Base-by-base conservation (phyloP, 1,140 invertebrate genomes). In the Mercenaria mercenaria region DNA sequence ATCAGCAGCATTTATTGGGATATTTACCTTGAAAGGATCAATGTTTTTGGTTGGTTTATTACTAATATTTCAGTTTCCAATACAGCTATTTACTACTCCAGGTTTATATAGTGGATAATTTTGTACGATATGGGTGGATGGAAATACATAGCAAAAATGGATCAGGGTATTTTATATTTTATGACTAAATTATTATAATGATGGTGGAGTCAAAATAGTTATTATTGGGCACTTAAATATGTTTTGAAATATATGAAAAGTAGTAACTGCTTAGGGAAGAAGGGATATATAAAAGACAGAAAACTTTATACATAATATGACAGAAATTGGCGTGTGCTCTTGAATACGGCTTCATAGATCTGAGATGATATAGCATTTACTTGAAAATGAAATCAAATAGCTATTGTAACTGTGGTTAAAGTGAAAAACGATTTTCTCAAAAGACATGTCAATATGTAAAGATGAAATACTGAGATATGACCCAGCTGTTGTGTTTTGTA, bases 401-500 rank as follows among this genome's bases (percentile, higher is more conserved):
- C 34, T 10, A 72, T 72, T 72, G 67, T 72, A 29, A n/a, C 34
- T 72, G 34, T 4, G 6, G 18, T 64, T 13, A 72, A 72, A 72
- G 67, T 72, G 67, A 72, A 72, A 41, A 72, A 64, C 59, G 23
- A 39, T 39, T 39, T 39, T 26, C 15, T 34, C 20, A 39, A 72
- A 72, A 72, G 34, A 41, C 67, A 39, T 72, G 67, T 72, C 34
- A 39, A 41, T 72, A 72, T 41, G 43, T 29, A 3, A 4, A 34
- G 74, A 77, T 50, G n/a, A 50, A 50, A 34, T 80, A 29, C 39
- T 29, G 43, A 77, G 41, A 77, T 77, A 50, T 1, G 41, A 77
- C 2, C 23, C 74, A 77, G 74, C 74, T 77, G 74, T 77, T 77
- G 74, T 77, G 26, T 50, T 32, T 32, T 72, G 34, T 41, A 41